Evolutionary conservation across 2,888 invertebrate genomes (phyloP), one percentile per base, ranked within the genome.

Genomic region (Uropetala carovei): DNA sequence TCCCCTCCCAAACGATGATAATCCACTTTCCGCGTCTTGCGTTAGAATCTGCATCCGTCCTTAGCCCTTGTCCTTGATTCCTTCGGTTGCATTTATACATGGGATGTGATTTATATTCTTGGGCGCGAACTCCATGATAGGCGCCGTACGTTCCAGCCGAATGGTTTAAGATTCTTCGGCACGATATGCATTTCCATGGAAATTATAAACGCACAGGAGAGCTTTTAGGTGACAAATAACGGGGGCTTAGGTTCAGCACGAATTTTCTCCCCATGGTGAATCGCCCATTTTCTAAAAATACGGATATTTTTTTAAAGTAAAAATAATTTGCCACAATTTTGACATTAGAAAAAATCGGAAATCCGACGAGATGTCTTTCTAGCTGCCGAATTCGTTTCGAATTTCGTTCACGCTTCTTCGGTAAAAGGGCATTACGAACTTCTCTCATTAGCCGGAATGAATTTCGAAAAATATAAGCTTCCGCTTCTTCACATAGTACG

Each of bases 71-170:
- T 64, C 89, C 60, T 60, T 86, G 59, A 86, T 86, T 86, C 86
- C 60, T 43, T 60, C 64, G 64, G 64, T 64, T 89, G 43, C 89
- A 64, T 64, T 89, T 64, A 89, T 64, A 64, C 64, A 89, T 68
- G 30, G 43, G 89, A 64, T 89, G 89, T 58, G 43, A 64, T 89
- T 89, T 16, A 89, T 89, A 89, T 89, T 89, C 89, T 60, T n/a
- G 68, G 64, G 43, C 64, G 89, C 89, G 43, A 89, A 60, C 68
- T 30, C 10, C 22, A 22, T 64, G 60, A 56, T 89, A 64, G 89
- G 89, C 89, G 89, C 89, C 89, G 64, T 43, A 64, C 30, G 64
- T 43, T n/a, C 89, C 27, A 18, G 86, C 86, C 86, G 60, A 86
- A 64, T 30, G 64, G 43, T 43, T 89, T 89, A 60, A 89, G 89